phyloP scores from a whole-genome alignment of 2,113 vertebrate species.

The Peromyscus californicus region DNA sequence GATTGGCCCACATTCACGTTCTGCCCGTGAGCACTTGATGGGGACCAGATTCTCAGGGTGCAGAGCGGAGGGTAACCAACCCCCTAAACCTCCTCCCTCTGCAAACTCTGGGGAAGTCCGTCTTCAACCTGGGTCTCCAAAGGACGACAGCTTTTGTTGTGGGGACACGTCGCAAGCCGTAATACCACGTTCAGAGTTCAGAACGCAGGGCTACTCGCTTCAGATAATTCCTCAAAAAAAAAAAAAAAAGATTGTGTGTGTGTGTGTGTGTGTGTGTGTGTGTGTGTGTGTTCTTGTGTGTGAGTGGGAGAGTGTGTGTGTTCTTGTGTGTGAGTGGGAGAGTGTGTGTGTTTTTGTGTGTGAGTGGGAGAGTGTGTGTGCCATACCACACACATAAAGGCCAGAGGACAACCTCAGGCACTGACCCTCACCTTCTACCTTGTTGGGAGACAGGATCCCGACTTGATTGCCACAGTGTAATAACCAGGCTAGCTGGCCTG shows the following conservation, averaged over 20 bases:
- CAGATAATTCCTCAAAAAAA: not conserved
- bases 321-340: not conserved
- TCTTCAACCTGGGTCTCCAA: not conserved
- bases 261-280: not conserved
- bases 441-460: not conserved
- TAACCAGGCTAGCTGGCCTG: not conserved
- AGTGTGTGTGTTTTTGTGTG: too few species aligned
- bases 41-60: slow-evolving; percentile 76
- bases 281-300: not conserved
- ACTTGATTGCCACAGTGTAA: not conserved
- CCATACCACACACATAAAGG: not conserved
- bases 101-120: not conserved
- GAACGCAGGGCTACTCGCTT: not conserved
- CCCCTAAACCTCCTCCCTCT: not conserved
- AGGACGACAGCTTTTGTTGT: slow-evolving; percentile 2
- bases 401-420: not conserved
- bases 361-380: not conserved
- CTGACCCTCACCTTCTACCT: not conserved
- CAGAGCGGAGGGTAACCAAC: not conserved
- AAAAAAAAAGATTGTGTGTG: not conserved
- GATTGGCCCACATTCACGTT: slow-evolving; percentile 72
- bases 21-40: slow-evolving; percentile 50
- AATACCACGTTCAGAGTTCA: not conserved
- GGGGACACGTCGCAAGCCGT: not conserved
- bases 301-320: not conserved